Percentiles rank a stretch among this genome's conserved stretches.
Conservation (phyloP, 2,888 invertebrate species). For the Papilio protenor region DNA sequence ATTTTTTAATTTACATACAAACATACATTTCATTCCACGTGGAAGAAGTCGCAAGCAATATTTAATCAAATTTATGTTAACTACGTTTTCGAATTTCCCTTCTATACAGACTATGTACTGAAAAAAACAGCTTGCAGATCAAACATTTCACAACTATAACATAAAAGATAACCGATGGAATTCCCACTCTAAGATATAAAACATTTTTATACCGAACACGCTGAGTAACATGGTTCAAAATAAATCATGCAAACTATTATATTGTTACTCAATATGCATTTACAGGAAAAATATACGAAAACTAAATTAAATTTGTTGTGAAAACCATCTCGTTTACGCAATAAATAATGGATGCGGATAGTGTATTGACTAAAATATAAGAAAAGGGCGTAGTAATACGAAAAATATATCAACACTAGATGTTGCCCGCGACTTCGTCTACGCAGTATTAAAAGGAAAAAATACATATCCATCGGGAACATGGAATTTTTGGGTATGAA, state of each 20-base stretch:
- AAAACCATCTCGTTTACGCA: conserved; percentile 3
- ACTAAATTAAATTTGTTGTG: background rate
- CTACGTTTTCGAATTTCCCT: background rate
- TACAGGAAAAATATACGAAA: background rate
- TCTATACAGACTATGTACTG: background rate
- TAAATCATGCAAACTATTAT: conserved; percentile 13
- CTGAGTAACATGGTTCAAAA: conserved; percentile 14
- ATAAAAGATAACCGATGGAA: background rate
- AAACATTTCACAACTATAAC: conserved; percentile 3
- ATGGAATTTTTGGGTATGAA: too few relatives aligned
- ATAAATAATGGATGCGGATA: conserved; percentile 12
- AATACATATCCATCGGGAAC: too few relatives aligned
- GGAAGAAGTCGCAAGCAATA: too few relatives aligned
- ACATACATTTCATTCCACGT: too few relatives aligned
- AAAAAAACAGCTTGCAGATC: background rate
- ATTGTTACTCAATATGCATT: conserved; percentile 18
- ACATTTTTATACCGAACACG: conserved; percentile 7
- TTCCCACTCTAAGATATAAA: conserved; percentile 20
- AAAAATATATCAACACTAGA: too few relatives aligned
- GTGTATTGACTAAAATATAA: background rate
- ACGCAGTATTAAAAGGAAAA: too few relatives aligned
- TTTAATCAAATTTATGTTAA: background rate
- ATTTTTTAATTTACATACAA: too few relatives aligned
- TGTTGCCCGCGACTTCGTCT: too few relatives aligned
- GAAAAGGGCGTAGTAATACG: too few relatives aligned